Evolutionary conservation across 2,113 vertebrate genomes (phyloP).

Genomic region (Myanophis thanlyinensis): DNA sequence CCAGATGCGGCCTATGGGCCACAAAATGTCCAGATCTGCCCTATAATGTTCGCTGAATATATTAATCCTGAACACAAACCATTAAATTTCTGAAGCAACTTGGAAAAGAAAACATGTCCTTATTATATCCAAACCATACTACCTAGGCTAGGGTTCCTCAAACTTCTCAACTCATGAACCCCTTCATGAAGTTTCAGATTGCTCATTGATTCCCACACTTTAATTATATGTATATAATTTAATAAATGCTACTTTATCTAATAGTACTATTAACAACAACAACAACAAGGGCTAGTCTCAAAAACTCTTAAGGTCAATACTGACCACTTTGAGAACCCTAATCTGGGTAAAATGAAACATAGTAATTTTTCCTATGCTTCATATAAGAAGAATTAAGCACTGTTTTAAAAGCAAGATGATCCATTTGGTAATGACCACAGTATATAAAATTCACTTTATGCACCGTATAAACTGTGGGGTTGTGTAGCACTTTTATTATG

Average conservation of each 20-base stretch:
- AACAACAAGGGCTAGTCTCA: not conserved
- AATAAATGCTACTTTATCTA: not conserved
- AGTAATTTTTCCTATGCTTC: not conserved
- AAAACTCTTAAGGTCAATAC: not conserved
- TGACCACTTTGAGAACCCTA: not conserved
- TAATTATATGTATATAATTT: too few species aligned
- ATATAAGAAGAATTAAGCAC: not conserved
- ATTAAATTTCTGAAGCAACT: conserved; percentile 24
- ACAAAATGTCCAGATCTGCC: too few species aligned
- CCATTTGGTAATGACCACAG: not conserved
- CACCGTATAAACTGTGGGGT: not conserved
- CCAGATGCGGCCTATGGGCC: too few species aligned
- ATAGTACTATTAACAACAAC: not conserved
- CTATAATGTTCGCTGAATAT: conserved; percentile 35
- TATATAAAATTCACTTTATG: not conserved
- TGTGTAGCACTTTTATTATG: not conserved
- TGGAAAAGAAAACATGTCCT: conserved; percentile 41
- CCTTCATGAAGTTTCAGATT: too few species aligned
- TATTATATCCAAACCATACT: conserved; percentile 18
- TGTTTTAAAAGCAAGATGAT: not conserved
- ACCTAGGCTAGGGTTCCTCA: too few species aligned
- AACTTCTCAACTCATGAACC: too few species aligned
- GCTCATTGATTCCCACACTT: too few species aligned
- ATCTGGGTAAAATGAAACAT: conserved; percentile 34
- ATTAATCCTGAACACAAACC: conserved; percentile 23